phyloP scores from a whole-genome alignment of 2,797 vertebrate species.

The Poeciliopsis presidionis region DNA sequence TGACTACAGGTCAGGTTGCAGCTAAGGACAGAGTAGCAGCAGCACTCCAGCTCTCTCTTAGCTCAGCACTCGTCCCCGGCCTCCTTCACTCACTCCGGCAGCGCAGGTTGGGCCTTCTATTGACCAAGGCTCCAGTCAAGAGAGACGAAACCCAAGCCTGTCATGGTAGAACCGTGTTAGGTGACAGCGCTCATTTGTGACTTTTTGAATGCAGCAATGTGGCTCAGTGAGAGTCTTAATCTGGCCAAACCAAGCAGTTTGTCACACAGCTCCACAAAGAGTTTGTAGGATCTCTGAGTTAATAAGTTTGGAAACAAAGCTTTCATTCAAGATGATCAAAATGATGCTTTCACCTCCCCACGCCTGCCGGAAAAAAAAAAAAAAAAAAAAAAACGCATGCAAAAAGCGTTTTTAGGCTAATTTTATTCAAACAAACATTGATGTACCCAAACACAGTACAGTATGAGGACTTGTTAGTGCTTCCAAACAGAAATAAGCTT shows the following conservation, averaged over 20 bases:
- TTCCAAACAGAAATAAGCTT: neutral
- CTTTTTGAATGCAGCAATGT: slow-evolving; percentile 32
- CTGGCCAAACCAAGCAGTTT: slow-evolving; percentile 32
- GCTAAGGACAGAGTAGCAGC: slow-evolving; percentile 77
- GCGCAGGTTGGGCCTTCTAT: slow-evolving; percentile 66
- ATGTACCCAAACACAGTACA: neutral
- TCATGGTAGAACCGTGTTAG: slow-evolving; percentile 71
- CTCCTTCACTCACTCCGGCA: slow-evolving; percentile 76
- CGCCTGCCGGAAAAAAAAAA: too few relatives aligned
- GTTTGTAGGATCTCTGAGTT: slow-evolving; percentile 13
- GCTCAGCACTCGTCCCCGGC: slow-evolving; percentile 69
- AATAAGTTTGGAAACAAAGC: slow-evolving; percentile 16
- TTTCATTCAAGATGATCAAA: slow-evolving; percentile 10
- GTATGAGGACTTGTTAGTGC: neutral
- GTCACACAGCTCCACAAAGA: slow-evolving; percentile 21
- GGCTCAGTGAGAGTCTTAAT: slow-evolving; percentile 49
- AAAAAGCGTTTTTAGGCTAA: neutral
- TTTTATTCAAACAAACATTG: slow-evolving; percentile 16
- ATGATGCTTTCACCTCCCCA: neutral
- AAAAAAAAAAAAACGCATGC: neutral
- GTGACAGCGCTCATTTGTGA: slow-evolving; percentile 69
- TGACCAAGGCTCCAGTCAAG: slow-evolving; percentile 81
- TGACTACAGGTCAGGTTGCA: slow-evolving; percentile 72
- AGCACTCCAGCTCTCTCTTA: slow-evolving; percentile 71
- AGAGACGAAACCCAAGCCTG: slow-evolving; percentile 80